Evolutionary conservation across 2,797 vertebrate species (phyloP).

Genomic region (Antrozous pallidus): DNA sequence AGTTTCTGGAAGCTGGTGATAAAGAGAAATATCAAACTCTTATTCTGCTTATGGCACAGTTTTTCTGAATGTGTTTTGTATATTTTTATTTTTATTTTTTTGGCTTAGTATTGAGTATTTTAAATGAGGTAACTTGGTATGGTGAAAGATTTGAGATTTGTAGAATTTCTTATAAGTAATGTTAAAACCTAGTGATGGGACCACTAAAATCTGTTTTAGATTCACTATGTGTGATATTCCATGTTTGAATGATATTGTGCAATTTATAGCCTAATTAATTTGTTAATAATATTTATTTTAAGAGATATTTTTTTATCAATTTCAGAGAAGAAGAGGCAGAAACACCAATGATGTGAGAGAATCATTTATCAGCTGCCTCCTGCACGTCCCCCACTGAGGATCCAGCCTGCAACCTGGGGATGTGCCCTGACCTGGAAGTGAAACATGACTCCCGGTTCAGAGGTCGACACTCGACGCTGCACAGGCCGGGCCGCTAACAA

Average conservation of each 20-base stretch:
- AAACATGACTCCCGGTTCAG: no score
- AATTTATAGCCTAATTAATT: slow-evolving; percentile 25
- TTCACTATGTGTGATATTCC: not conserved
- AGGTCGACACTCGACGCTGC: no score
- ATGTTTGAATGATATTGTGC: not conserved
- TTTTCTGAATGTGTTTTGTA: not conserved
- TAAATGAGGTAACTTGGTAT: not conserved
- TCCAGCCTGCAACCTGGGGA: no score
- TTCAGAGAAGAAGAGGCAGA: no score
- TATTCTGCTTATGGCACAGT: not conserved
- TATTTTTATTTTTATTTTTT: not conserved
- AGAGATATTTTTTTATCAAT: no score
- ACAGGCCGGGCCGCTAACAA: not conserved
- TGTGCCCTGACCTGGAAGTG: no score
- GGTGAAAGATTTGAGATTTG: not conserved
- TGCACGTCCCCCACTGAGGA: no score
- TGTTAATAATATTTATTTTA: not conserved
- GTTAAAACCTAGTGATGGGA: not conserved
- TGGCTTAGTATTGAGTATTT: not conserved
- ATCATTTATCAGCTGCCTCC: no score
- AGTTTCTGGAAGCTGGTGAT: not conserved
- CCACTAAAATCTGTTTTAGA: not conserved
- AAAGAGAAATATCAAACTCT: not conserved
- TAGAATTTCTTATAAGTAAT: slow-evolving; percentile 31
- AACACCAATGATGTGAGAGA: no score